phyloP scores from a whole-genome alignment of 2,888 invertebrate genomes.

The Iselma pallidipennis region DNA sequence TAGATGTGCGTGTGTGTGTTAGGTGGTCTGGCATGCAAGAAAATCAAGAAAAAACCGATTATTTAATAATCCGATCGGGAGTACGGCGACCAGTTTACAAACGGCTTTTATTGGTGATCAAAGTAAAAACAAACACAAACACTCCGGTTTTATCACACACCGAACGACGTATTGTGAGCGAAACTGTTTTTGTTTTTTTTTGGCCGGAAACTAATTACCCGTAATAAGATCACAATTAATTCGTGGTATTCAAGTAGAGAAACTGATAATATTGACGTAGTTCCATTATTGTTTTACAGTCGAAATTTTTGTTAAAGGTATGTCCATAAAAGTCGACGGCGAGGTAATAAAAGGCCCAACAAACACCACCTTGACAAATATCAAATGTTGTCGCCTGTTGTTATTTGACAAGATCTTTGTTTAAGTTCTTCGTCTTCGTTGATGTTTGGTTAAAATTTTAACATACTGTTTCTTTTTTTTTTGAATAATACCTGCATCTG shows the following conservation, averaged over 20 bases:
- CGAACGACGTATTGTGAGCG: background rate
- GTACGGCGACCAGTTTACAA: constrained; percentile 32
- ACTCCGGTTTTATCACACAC: constrained; percentile 24
- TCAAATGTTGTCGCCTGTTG: background rate
- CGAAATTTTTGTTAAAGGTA: constrained; percentile 6
- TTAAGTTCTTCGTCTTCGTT: background rate
- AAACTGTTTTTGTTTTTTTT: background rate
- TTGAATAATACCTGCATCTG: background rate
- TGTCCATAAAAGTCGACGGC: constrained; percentile 21
- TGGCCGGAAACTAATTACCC: background rate
- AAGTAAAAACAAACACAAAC: constrained; percentile 27
- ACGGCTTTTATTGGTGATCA: constrained; percentile 30
- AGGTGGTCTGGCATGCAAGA: constrained; percentile 24
- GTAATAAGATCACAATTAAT: background rate
- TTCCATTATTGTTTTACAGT: constrained; percentile 1
- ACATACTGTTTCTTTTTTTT: background rate
- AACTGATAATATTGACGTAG: background rate
- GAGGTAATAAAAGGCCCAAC: constrained; percentile 26
- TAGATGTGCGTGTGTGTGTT: constrained; percentile 7
- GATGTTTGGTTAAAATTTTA: background rate
- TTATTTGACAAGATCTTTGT: constrained; percentile 25
- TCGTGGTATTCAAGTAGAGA: background rate
- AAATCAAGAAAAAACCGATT: constrained; percentile 26
- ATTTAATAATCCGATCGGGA: constrained; percentile 31
- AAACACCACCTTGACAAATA: constrained; percentile 25